A percentile compares a stretch with the other conserved stretches of the same genome.
Conservation (phyloP, 2,797 vertebrate species). For the Hirundo rustica region DNA sequence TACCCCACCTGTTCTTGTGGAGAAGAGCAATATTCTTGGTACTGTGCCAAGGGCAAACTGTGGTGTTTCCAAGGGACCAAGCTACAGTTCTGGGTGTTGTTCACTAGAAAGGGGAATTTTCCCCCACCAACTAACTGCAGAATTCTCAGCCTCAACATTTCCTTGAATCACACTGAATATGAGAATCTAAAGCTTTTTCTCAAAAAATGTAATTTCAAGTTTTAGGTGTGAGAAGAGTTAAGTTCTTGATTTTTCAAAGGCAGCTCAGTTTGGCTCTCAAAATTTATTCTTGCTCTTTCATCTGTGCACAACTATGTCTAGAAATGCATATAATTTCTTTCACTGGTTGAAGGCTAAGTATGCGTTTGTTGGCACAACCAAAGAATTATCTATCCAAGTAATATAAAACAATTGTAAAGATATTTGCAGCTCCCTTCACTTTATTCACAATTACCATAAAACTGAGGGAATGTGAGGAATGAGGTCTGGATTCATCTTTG, state of each 20-base stretch:
- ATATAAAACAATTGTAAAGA: constrained; percentile 36
- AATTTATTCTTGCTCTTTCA: constrained; percentile 3
- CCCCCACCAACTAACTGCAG: neutral
- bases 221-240: neutral
- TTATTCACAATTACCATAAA: constrained; percentile 25
- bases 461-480: constrained; percentile 20
- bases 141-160: neutral
- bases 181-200: neutral
- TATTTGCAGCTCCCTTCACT: constrained; percentile 16
- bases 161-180: neutral
- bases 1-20: neutral
- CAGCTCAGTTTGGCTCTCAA: neutral
- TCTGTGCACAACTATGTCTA: constrained; percentile 1
- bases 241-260: neutral
- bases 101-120: neutral
- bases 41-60: neutral
- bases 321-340: neutral
- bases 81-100: neutral
- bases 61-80: neutral
- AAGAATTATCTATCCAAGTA: constrained; percentile 39
- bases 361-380: constrained; percentile 34
- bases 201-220: neutral
- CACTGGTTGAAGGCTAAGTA: neutral
- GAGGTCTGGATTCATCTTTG: neutral
- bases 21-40: neutral